Evolutionary conservation across 2,888 invertebrate genomes (phyloP).

Genomic region (Eupithecia insigniata): DNA sequence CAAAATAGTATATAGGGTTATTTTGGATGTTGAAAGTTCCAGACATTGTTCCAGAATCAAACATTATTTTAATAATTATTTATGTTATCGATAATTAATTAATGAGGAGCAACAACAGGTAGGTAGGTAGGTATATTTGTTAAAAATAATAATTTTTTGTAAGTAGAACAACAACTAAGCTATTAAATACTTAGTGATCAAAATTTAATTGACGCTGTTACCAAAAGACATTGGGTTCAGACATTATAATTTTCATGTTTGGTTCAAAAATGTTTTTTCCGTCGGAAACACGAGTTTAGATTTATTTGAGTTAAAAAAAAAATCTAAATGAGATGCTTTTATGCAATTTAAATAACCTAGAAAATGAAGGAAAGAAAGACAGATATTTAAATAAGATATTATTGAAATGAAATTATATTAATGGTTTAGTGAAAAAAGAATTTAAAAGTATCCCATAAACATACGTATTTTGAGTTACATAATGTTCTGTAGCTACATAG

Average conservation of each 20-base stretch:
- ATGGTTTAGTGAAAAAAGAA: background rate
- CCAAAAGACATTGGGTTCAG: background rate
- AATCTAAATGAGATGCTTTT: background rate
- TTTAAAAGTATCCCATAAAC: background rate
- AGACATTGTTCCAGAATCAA: background rate
- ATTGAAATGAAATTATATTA: background rate
- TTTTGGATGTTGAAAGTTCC: background rate
- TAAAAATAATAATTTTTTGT: background rate
- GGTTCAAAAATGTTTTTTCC: background rate
- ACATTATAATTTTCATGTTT: background rate
- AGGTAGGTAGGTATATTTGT: too few species aligned
- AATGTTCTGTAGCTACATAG: background rate
- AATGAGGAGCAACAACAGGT: background rate
- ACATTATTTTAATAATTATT: background rate
- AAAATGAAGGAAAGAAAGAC: background rate
- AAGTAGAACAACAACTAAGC: background rate
- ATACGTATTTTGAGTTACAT: background rate
- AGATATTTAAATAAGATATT: background rate
- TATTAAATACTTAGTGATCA: background rate
- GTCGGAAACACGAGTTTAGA: background rate
- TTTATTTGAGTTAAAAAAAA: background rate
- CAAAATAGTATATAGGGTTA: background rate
- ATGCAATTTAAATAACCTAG: background rate
- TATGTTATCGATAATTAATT: background rate
- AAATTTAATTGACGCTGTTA: background rate